Evolutionary conservation across 2,888 invertebrate genomes (phyloP).

Genomic region (Orchesella flavescens): DNA sequence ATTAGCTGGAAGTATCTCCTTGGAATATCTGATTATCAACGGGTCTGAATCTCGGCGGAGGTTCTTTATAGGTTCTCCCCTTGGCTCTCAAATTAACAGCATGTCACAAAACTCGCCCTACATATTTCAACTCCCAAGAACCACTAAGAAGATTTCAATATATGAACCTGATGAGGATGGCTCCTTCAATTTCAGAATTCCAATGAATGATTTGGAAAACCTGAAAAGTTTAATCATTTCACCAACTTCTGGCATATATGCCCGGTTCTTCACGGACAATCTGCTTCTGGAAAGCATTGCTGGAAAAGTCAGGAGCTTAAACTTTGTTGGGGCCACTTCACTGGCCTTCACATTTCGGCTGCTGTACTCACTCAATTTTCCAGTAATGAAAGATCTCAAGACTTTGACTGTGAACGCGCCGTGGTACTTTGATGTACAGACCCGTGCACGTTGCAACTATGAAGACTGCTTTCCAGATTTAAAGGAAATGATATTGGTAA

Average conservation of each 20-base stretch:
- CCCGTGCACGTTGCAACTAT: no score
- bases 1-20: neutral
- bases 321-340: constrained; percentile 29
- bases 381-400: neutral
- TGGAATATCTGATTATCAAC: constrained; percentile 15
- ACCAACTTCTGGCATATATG: no score
- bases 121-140: neutral
- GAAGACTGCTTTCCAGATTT: neutral
- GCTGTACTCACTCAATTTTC: neutral
- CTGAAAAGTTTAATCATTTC: constrained; percentile 23
- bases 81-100: neutral
- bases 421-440: constrained; percentile 19
- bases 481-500: constrained; percentile 13
- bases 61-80: no score
- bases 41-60: no score
- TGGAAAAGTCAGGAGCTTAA: neutral
- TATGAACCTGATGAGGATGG: no score
- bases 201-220: constrained; percentile 13
- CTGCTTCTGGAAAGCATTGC: no score
- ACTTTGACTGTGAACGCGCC: constrained; percentile 19
- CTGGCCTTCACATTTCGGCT: constrained; percentile 2
- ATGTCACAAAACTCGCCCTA: constrained; percentile 9
- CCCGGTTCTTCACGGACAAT: no score
- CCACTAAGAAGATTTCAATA: neutral
- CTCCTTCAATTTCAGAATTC: constrained; percentile 28